phyloP scores from a whole-genome alignment of 2,888 invertebrate species.

The Leptinotarsa haldemani region DNA sequence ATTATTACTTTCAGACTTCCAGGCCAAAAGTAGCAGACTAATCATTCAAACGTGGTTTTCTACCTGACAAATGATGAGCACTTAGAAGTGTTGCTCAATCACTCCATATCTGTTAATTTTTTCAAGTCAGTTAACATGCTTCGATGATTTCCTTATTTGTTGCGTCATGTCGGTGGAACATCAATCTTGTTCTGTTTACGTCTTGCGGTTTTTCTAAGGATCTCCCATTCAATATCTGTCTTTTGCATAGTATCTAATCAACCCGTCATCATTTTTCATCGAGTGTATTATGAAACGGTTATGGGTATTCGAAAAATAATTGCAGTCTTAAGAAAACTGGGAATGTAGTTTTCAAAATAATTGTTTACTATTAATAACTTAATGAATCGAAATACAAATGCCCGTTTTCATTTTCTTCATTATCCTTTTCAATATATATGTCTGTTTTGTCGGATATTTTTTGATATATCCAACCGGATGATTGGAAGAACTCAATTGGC shows the following conservation, averaged over 20 bases:
- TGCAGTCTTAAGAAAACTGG: not conserved
- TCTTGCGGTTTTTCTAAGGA: constrained; percentile 1
- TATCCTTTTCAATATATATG: no score
- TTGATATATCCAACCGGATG: no score
- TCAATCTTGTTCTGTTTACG: constrained; percentile 10
- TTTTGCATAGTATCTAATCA: not conserved
- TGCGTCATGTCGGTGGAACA: constrained; percentile 1
- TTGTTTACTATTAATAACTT: no score
- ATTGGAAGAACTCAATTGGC: no score
- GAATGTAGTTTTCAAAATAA: no score
- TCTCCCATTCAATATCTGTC: not conserved
- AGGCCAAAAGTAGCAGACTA: not conserved
- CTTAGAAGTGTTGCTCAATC: constrained; percentile 10
- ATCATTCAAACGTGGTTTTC: constrained; percentile 8
- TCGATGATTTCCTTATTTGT: constrained; percentile 12
- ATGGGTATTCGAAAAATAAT: not conserved
- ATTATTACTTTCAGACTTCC: not conserved
- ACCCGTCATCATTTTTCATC: not conserved
- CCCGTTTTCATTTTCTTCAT: no score
- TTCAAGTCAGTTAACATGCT: constrained; percentile 9
- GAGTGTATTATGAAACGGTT: not conserved
- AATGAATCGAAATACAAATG: no score
- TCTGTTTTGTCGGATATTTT: no score
- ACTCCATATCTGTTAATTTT: constrained; percentile 13
- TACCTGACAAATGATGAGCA: constrained; percentile 7